These are phyloP conservation scores for Ganaspis brasiliensis DNA, from an alignment of 2,888 invertebrate species.

Conservation along the genomic window DNA sequence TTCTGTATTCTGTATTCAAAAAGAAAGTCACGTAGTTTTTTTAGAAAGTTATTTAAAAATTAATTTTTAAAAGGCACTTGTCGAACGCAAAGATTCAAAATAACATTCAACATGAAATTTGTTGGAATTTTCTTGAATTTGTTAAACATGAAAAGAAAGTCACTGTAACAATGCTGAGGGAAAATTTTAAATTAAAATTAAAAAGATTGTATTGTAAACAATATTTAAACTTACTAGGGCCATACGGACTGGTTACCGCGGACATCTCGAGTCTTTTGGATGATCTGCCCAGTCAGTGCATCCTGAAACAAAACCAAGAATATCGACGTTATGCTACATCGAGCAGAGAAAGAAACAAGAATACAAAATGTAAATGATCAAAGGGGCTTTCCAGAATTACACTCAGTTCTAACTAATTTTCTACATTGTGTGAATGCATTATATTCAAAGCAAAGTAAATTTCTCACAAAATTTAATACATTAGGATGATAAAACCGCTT, in stretches of 20 bases:
- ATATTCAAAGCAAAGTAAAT: neutral
- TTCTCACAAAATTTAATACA: too few species aligned
- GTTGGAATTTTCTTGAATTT: too few species aligned
- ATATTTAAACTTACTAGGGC: slow-evolving; percentile 76
- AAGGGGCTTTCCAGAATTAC: slow-evolving; percentile 36
- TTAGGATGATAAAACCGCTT: too few species aligned
- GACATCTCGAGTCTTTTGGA: slow-evolving; percentile 77
- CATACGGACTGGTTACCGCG: slow-evolving; percentile 80
- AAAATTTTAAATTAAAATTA: neutral
- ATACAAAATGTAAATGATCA: slow-evolving; percentile 33
- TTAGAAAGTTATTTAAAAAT: too few species aligned
- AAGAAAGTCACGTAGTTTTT: too few species aligned
- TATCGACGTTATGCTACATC: slow-evolving; percentile 24
- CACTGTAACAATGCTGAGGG: too few species aligned
- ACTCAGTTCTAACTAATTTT: slow-evolving; percentile 6
- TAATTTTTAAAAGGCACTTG: too few species aligned
- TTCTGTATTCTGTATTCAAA: too few species aligned
- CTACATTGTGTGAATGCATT: neutral
- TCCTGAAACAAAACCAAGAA: slow-evolving; percentile 72
- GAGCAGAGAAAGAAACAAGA: slow-evolving; percentile 26
- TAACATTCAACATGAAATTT: too few species aligned
- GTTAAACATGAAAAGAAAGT: too few species aligned
- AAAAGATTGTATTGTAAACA: slow-evolving; percentile 2
- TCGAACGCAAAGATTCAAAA: too few species aligned
- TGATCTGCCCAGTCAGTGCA: slow-evolving; percentile 74